Percentiles rank a stretch among this genome's conserved stretches.
phyloP scores from a whole-genome alignment of 2,113 vertebrate genomes.

The Chamaea fasciata region DNA sequence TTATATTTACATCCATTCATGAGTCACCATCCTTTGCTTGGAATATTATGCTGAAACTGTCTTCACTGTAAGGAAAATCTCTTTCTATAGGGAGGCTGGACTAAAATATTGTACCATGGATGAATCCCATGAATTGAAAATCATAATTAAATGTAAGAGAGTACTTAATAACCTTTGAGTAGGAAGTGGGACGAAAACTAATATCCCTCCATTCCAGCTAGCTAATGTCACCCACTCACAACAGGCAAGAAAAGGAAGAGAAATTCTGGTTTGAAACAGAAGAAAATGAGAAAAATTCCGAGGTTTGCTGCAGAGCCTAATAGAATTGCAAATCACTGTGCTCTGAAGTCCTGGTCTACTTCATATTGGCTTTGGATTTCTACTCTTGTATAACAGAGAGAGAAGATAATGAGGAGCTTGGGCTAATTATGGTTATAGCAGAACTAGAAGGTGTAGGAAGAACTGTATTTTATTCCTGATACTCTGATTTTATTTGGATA shows the following conservation, averaged over 20 bases:
- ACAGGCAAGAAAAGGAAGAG: background rate
- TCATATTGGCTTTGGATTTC: background rate
- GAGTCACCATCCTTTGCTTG: background rate
- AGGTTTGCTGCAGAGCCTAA: background rate
- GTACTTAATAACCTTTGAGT: background rate
- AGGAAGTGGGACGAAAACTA: background rate
- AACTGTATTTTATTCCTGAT: background rate
- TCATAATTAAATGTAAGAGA: background rate
- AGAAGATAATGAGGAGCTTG: background rate
- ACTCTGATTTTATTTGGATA: background rate
- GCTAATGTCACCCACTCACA: background rate
- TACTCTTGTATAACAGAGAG: background rate
- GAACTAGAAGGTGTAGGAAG: background rate
- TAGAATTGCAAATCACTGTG: background rate
- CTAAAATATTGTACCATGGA: background rate
- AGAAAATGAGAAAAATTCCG: background rate
- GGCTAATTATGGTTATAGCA: background rate
- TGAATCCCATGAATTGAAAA: background rate
- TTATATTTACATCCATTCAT: background rate
- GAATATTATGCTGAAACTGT: background rate
- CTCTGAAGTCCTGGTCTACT: background rate
- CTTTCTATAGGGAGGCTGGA: background rate
- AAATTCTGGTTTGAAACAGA: background rate
- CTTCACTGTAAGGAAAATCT: background rate
- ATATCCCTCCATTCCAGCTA: background rate